Evolutionary conservation across 2,888 invertebrate species (phyloP).

Genomic region (Cylloceria caligata): DNA sequence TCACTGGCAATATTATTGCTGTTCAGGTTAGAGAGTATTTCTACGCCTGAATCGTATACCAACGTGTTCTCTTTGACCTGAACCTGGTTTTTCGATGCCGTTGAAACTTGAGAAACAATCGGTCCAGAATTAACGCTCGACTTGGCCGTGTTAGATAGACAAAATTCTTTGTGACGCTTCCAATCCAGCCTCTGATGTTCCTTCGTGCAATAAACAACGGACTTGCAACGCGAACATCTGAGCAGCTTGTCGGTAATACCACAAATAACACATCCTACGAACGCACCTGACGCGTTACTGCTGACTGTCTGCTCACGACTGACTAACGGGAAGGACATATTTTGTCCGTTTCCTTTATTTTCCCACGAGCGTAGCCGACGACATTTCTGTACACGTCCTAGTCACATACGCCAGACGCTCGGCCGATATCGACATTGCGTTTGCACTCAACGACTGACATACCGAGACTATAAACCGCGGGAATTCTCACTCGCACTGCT

Average conservation of each 20-base stretch:
- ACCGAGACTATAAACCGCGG: not conserved
- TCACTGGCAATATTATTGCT: conserved; percentile 39
- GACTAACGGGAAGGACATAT: conserved; percentile 78
- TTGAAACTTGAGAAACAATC: not conserved
- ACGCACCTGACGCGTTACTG: conserved; percentile 66
- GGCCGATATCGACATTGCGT: conserved; percentile 47
- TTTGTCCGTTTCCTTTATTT: conserved; percentile 72
- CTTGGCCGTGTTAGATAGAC: conserved; percentile 69
- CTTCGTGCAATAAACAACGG: conserved; percentile 91
- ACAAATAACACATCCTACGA: conserved; percentile 87
- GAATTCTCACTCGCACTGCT: not conserved
- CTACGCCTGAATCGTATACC: conserved; percentile 5
- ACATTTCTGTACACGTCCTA: conserved; percentile 69
- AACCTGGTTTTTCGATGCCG: conserved; percentile 7
- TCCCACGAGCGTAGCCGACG: conserved; percentile 63
- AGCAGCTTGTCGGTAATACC: conserved; percentile 87
- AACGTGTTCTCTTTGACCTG: conserved; percentile 15
- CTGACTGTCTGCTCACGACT: conserved; percentile 77
- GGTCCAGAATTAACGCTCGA: conserved; percentile 56
- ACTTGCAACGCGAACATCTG: conserved; percentile 91
- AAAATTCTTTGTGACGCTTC: conserved; percentile 89
- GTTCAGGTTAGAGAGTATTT: conserved; percentile 51
- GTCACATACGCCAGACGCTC: conserved; percentile 72
- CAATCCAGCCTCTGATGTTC: conserved; percentile 93
- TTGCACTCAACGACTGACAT: not conserved